Evolutionary conservation across 2,113 vertebrate genomes (phyloP).

Genomic region (Scolopax mira): DNA sequence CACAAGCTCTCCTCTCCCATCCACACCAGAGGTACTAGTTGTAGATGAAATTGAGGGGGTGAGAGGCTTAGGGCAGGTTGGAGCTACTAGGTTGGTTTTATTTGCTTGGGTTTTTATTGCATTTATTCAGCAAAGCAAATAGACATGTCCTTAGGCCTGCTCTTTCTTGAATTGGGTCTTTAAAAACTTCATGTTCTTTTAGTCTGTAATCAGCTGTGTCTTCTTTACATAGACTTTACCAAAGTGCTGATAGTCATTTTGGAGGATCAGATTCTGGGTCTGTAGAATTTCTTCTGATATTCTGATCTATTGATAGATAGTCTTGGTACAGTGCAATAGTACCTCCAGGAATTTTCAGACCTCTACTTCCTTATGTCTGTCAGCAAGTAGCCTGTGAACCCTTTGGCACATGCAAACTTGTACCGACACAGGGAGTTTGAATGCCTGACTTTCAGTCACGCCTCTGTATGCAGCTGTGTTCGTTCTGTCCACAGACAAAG

Average conservation of each 20-base stretch:
- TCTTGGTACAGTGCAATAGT: constrained; percentile 60
- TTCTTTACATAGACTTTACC: constrained; percentile 3
- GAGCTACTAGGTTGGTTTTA: neutral
- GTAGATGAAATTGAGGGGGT: neutral
- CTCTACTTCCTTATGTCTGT: constrained; percentile 46
- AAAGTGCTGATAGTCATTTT: neutral
- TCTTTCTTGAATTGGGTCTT: neutral
- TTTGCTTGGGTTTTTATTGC: neutral
- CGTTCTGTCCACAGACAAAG: neutral
- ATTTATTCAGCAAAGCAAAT: neutral
- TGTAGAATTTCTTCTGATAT: constrained; percentile 44
- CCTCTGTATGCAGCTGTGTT: neutral
- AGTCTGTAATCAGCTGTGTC: neutral
- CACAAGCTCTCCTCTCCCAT: neutral
- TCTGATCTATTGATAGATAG: constrained; percentile 52
- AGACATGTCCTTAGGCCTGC: neutral
- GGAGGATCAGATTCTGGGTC: neutral
- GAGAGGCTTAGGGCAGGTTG: neutral
- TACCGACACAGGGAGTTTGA: neutral
- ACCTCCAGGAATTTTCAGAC: constrained; percentile 61
- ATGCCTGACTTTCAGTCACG: neutral
- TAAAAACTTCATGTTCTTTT: neutral
- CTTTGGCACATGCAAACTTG: neutral
- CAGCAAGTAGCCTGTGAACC: constrained; percentile 38
- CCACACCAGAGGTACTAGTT: neutral